Conservation (phyloP, 2,888 invertebrate genomes). For the Odontothrips loti region DNA sequence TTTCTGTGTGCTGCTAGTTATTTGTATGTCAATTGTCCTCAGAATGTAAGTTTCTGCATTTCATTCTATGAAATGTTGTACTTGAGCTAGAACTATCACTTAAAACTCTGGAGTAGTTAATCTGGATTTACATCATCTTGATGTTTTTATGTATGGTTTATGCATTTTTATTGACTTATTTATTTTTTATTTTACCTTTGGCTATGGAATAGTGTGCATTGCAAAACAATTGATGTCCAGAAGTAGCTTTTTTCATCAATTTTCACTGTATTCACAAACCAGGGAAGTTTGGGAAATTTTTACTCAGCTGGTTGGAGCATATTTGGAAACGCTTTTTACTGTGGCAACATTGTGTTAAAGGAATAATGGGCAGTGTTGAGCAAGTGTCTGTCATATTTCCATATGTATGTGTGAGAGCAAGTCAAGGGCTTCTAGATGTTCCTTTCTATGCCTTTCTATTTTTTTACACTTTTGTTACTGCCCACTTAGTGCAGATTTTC, state of each 20-base stretch:
- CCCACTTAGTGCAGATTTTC: slow-evolving; percentile 26
- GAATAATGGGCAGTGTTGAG: slow-evolving; percentile 21
- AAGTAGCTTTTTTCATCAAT: background rate
- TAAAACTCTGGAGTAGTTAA: slow-evolving; percentile 13
- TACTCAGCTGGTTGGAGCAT: background rate
- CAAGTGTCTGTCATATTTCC: slow-evolving; percentile 11
- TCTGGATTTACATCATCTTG: background rate
- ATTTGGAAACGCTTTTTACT: background rate
- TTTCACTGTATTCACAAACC: background rate
- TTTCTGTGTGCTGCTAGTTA: slow-evolving; percentile 15
- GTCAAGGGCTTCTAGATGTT: slow-evolving; percentile 24
- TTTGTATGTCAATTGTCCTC: slow-evolving; percentile 21
- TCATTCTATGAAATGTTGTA: slow-evolving; percentile 13
- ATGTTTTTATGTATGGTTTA: background rate
- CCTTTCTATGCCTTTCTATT: slow-evolving; percentile 26
- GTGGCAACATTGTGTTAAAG: slow-evolving; percentile 18
- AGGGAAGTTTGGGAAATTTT: background rate
- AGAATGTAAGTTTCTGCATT: slow-evolving; percentile 13
- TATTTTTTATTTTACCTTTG: slow-evolving; percentile 15
- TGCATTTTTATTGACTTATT: slow-evolving; percentile 6
- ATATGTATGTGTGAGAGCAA: slow-evolving; percentile 22
- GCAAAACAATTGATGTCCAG: background rate
- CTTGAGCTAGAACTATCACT: background rate
- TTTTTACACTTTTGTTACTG: slow-evolving; percentile 27
- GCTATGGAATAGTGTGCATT: slow-evolving; percentile 17